Percentiles rank a stretch among this genome's conserved stretches.
These are phyloP conservation scores for Pipa parva DNA, from an alignment of 2,113 vertebrate species.

Conservation along the genomic window DNA sequence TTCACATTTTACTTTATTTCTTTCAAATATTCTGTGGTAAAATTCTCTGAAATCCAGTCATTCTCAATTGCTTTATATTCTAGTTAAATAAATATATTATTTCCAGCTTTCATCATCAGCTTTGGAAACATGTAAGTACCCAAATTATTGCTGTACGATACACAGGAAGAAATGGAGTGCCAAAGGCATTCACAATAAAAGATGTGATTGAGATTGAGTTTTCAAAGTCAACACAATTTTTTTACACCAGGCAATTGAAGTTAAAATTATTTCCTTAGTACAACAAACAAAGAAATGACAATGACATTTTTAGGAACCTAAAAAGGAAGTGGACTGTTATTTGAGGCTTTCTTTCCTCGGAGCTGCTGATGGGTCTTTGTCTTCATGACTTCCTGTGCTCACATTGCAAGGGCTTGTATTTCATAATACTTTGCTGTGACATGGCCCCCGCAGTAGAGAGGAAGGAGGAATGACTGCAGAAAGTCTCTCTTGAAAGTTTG, in stretches of 20 bases:
- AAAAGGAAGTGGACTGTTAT: conserved; percentile 28
- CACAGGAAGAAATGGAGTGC: too few species aligned
- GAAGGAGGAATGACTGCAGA: not conserved
- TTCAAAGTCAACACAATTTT: conserved; percentile 33
- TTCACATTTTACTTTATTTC: too few species aligned
- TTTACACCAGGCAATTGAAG: conserved; percentile 9
- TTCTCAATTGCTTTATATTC: too few species aligned
- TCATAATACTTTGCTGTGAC: not conserved
- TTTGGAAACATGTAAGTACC: too few species aligned
- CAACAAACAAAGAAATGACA: conserved; percentile 32
- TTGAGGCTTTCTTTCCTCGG: not conserved
- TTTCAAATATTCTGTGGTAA: too few species aligned
- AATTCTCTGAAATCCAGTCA: too few species aligned
- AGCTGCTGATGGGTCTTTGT: conserved; percentile 13
- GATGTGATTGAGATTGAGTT: conserved; percentile 22
- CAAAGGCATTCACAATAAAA: conserved; percentile 23
- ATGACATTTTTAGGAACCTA: conserved; percentile 23
- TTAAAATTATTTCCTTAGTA: conserved; percentile 33
- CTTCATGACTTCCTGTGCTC: conserved; percentile 11
- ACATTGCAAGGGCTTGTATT: not conserved
- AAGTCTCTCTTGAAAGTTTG: not conserved
- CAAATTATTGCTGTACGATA: too few species aligned
- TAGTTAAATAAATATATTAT: too few species aligned
- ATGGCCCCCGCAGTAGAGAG: not conserved
- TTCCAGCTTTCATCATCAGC: too few species aligned